Evolutionary conservation across 2,888 invertebrate species (phyloP), one percentile per base, ranked within the genome.

Genomic region (Eubasilissa splendida): DNA sequence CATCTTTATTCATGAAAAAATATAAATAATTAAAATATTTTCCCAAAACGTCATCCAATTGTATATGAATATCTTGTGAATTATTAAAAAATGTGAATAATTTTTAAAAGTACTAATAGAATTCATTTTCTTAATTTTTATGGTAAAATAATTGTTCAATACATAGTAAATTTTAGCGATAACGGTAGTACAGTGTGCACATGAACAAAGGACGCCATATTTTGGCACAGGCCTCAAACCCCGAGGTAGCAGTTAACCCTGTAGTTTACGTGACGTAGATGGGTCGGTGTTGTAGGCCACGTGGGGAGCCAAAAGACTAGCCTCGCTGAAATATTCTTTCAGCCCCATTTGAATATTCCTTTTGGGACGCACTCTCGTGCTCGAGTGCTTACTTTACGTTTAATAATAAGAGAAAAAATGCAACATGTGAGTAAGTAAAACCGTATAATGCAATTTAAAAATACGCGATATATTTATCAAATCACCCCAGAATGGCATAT

Each of bases 261-360:
- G 10, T 68, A n/a, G 68, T 68, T 68, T 68, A 50, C 68, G 63
- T 68, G 50, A 68, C 42, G 52, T 68, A 68, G 50, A 68, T 68
- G 50, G 68, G 68, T 50, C 50, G 63, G 33, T 42, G 33, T 33
- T n/a, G 33, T 12, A 4, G 12, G 33, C 33, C 12, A 7, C 11
- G 63, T 22, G 60, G 60, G n/a, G 11, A 4, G 60, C 5, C 12
- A 42, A 42, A 42, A 42, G 42, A 42, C 42, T 4, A 58, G 58
- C 1, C n/a, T 3, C 1, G 68, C 8, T 50, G 14, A 50, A 50
- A 50, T 68, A 52, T 50, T 50, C 68, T 68, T 68, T 42, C 33
- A 68, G 68, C 42, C 8, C 50, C 5, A n/a, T 50, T 68, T 5
- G 50, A 68, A 68, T 9, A 68, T 14, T 50, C 68, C 68, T n/a